Percentiles rank a stretch among this genome's conserved stretches.
Evolutionary conservation across 2,797 vertebrate species (phyloP).

Genomic region (Luscinia megarhynchos): DNA sequence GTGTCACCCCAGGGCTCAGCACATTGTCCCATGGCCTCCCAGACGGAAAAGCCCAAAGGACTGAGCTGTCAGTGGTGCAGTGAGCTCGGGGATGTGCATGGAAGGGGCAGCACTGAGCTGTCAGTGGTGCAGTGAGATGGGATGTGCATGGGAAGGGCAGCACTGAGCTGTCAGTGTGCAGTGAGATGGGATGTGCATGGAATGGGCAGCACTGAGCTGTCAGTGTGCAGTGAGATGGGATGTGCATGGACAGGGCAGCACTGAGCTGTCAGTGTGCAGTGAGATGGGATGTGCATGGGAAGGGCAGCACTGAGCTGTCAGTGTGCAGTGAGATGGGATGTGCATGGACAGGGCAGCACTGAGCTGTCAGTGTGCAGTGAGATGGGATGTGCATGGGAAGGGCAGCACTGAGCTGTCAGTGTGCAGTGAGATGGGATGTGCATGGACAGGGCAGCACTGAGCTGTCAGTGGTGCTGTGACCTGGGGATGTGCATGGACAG

Average conservation of each 20-base stretch:
- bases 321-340: accelerated
- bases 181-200: accelerated
- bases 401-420: accelerated
- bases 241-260: too few species aligned
- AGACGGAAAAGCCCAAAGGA: not conserved
- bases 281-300: accelerated
- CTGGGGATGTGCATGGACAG: accelerated
- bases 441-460: accelerated
- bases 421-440: accelerated
- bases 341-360: too few species aligned
- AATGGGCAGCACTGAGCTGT: accelerated
- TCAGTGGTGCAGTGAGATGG: accelerated
- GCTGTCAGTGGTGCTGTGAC: accelerated
- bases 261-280: accelerated
- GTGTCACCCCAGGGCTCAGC: not conserved
- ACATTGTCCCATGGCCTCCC: not conserved
- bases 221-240: accelerated
- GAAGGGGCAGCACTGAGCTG: not conserved
- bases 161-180: accelerated
- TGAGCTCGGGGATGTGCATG: accelerated
- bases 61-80: accelerated
- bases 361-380: too few species aligned
- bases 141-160: not conserved
- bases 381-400: not conserved
- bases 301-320: accelerated